phyloP scores from a whole-genome alignment of 2,888 invertebrate genomes.

The Dione juno region DNA sequence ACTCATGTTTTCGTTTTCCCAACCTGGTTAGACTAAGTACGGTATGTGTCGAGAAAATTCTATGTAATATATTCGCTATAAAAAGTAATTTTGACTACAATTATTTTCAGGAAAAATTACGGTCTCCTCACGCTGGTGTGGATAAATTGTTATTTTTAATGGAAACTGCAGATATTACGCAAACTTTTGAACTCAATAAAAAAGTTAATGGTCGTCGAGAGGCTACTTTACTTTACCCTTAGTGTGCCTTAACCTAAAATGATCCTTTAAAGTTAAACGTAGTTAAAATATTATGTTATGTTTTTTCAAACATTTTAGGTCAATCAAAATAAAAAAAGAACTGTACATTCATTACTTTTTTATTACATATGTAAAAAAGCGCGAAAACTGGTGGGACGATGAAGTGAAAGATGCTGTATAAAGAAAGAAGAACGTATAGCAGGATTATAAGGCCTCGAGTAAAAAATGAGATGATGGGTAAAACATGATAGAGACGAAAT shows the following conservation, averaged over 20 bases:
- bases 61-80: background rate
- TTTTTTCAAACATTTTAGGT: conserved; percentile 3
- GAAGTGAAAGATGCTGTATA: too few relatives aligned
- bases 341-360: background rate
- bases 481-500: too few relatives aligned
- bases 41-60: too few relatives aligned
- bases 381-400: too few relatives aligned
- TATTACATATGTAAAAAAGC: too few relatives aligned
- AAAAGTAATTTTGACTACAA: background rate
- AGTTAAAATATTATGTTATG: conserved; percentile 18
- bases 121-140: background rate
- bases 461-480: too few relatives aligned
- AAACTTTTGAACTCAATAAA: conserved; percentile 31
- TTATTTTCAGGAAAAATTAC: background rate
- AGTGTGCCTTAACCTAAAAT: conserved; percentile 27
- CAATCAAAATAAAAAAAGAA: background rate
- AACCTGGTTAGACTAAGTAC: too few relatives aligned
- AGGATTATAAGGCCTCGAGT: too few relatives aligned
- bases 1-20: too few relatives aligned
- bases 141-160: conserved; percentile 15
- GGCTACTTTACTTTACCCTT: conserved; percentile 30
- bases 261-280: conserved; percentile 27
- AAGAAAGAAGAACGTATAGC: too few relatives aligned
- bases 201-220: conserved; percentile 30
- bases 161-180: conserved; percentile 19